Conservation (phyloP, 2,888 invertebrate species). For the Ferdinandea cuprea region DNA sequence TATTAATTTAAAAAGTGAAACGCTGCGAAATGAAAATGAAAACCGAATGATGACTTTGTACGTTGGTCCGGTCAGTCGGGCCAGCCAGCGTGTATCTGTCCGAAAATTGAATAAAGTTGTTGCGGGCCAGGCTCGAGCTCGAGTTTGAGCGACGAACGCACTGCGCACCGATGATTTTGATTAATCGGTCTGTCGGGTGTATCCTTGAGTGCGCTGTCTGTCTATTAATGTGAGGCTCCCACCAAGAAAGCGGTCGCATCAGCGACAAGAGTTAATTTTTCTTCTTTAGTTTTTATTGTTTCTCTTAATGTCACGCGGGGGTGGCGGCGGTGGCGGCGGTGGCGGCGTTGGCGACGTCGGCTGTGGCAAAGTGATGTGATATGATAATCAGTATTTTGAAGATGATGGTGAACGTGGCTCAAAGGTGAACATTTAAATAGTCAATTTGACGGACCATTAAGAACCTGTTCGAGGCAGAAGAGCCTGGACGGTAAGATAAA, state of each 20-base stretch:
- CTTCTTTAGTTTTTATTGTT: slow-evolving; percentile 37
- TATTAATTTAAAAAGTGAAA: slow-evolving; percentile 67
- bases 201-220: slow-evolving; percentile 54
- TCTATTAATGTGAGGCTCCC: slow-evolving; percentile 33
- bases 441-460: too few species aligned
- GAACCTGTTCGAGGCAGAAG: too few species aligned
- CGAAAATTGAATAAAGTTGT: slow-evolving; percentile 55
- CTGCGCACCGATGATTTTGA: slow-evolving; percentile 57
- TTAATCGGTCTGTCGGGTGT: slow-evolving; percentile 52
- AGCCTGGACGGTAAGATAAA: too few species aligned
- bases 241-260: not conserved
- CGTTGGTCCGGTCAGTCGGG: too few species aligned
- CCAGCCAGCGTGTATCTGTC: slow-evolving; percentile 1
- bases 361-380: not conserved
- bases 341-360: too few species aligned
- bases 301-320: not conserved
- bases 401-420: too few species aligned
- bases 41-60: slow-evolving; percentile 1
- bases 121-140: slow-evolving; percentile 8
- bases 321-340: not conserved
- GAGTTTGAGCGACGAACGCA: slow-evolving; percentile 3
- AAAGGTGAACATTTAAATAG: too few species aligned
- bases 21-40: slow-evolving; percentile 40
- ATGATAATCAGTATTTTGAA: slow-evolving; percentile 40
- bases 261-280: slow-evolving; percentile 14